These are phyloP conservation scores for Sminthurides bifidus DNA, from an alignment of 1,140 invertebrate genomes.

Conservation along the genomic window DNA sequence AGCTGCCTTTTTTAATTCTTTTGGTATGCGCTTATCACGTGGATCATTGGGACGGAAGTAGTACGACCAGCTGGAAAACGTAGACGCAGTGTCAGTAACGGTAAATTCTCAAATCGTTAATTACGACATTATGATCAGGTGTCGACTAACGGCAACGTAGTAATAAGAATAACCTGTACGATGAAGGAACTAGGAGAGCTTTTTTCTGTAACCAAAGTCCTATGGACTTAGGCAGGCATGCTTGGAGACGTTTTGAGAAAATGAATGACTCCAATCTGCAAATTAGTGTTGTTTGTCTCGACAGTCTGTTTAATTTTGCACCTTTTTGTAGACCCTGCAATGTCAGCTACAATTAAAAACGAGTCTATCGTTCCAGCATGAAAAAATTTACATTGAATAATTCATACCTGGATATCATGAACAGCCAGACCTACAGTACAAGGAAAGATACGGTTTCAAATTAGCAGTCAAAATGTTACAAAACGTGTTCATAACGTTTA, in stretches of 20 bases:
- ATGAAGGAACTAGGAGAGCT: conserved; percentile 55
- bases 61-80: conserved; percentile 45
- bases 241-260: conserved; percentile 57
- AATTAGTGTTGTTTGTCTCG: conserved; percentile 65
- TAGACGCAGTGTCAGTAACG: neutral
- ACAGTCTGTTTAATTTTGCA: conserved; percentile 61
- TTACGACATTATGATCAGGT: neutral
- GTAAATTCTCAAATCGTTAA: neutral
- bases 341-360: neutral
- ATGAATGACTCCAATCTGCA: conserved; percentile 66
- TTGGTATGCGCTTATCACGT: conserved; percentile 58
- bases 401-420: conserved; percentile 26
- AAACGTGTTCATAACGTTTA: neutral
- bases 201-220: conserved; percentile 51
- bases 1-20: conserved; percentile 54
- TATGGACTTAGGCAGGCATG: conserved; percentile 48
- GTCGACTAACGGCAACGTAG: neutral
- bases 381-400: neutral
- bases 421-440: conserved; percentile 24
- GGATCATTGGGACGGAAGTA: conserved; percentile 66
- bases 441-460: neutral
- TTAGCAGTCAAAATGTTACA: neutral
- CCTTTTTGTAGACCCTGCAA: conserved; percentile 56
- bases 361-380: neutral
- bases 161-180: conserved; percentile 42